Conservation (phyloP, 1,140 invertebrate genomes). For the Holcopasites calliopsidis region DNA sequence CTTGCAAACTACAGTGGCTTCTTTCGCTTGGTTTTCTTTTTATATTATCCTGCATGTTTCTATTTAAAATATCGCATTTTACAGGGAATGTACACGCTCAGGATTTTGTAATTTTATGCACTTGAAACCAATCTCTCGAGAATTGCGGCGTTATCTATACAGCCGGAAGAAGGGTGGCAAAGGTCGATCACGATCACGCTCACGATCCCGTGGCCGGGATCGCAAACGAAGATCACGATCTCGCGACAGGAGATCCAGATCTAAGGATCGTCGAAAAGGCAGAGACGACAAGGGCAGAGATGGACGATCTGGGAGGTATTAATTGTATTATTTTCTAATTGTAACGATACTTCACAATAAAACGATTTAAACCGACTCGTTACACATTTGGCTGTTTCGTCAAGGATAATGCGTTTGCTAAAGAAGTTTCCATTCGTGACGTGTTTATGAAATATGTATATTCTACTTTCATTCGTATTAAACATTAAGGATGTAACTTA, state of each 20-base stretch:
- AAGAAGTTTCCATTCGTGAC: slow-evolving; percentile 15
- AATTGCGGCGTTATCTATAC: slow-evolving; percentile 87
- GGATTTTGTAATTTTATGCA: slow-evolving; percentile 99
- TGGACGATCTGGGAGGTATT: slow-evolving; percentile 79
- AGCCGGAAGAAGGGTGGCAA: slow-evolving; percentile 75
- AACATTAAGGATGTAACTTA: slow-evolving; percentile 4
- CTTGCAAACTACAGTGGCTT: too few relatives aligned
- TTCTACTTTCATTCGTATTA: background rate
- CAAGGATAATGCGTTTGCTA: slow-evolving; percentile 2
- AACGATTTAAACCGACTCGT: slow-evolving; percentile 21
- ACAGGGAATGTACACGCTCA: slow-evolving; percentile 95
- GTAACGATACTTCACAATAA: slow-evolving; percentile 36
- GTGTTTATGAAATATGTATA: background rate
- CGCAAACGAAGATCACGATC: slow-evolving; percentile 77
- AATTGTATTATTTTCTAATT: slow-evolving; percentile 38
- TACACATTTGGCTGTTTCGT: background rate
- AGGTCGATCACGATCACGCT: slow-evolving; percentile 75
- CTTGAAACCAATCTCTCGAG: slow-evolving; percentile 97
- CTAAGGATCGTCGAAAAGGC: slow-evolving; percentile 69
- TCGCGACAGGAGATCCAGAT: slow-evolving; percentile 75
- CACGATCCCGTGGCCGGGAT: slow-evolving; percentile 66
- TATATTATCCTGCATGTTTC: background rate
- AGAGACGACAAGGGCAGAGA: slow-evolving; percentile 76
- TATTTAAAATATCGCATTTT: slow-evolving; percentile 6
- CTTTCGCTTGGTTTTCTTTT: background rate